These are phyloP conservation scores for Clivina fossor DNA, from an alignment of 2,888 invertebrate species.

Conservation along the genomic window DNA sequence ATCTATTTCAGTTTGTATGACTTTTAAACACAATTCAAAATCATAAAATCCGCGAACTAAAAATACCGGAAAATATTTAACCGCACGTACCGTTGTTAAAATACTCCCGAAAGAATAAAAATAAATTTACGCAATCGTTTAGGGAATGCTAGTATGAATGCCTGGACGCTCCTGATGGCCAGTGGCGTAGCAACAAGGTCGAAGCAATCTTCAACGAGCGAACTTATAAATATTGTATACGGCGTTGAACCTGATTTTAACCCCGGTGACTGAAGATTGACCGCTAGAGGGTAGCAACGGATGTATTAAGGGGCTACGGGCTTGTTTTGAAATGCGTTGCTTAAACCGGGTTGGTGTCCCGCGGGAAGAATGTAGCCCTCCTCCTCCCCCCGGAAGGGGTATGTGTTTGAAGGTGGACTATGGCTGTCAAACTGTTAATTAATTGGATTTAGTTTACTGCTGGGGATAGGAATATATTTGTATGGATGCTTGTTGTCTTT, in stretches of 20 bases:
- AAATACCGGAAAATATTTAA: constrained; percentile 17
- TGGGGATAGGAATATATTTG: too few species aligned
- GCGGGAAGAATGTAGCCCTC: too few species aligned
- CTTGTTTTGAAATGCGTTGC: too few species aligned
- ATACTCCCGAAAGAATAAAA: constrained; percentile 19
- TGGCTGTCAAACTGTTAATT: too few species aligned
- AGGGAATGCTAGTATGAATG: not conserved
- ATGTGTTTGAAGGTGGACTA: too few species aligned
- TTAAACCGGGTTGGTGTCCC: too few species aligned
- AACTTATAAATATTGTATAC: constrained; percentile 17
- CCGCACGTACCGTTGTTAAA: constrained; percentile 19
- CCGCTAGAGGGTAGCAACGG: constrained; percentile 1
- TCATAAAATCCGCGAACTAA: constrained; percentile 8
- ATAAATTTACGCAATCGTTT: constrained; percentile 12
- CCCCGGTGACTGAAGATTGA: not conserved
- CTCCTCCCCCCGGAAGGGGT: too few species aligned
- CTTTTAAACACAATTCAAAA: too few species aligned
- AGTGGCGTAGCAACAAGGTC: constrained; percentile 3
- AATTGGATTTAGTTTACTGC: too few species aligned
- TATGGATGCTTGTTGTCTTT: too few species aligned
- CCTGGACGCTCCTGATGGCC: not conserved
- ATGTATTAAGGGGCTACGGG: constrained; percentile 18
- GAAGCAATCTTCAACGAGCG: too few species aligned
- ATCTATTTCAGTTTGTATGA: too few species aligned
- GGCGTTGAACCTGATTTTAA: constrained; percentile 20